Base-by-base conservation (phyloP, 2,888 invertebrate genomes). In the Steinernema carpocapsae region DNA sequence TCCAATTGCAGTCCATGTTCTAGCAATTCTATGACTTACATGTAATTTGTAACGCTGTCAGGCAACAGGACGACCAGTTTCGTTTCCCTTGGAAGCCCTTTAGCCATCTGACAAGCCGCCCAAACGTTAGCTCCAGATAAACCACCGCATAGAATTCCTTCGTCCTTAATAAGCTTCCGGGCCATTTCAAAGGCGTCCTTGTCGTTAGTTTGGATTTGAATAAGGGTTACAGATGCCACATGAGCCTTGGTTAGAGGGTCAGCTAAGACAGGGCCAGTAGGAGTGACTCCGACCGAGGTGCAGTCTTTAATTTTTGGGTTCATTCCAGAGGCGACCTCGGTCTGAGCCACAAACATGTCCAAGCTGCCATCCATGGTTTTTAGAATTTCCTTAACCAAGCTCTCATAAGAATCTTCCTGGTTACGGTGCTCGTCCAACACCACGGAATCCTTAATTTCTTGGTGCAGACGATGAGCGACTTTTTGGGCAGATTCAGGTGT, bases 391-490 rank as follows among this genome's bases (percentile, higher is more conserved):
- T n/a, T 2, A 32, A 29, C 37, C 10, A 37, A 26, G 32, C 7
- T 29, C 4, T 48, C 48, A 14, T 14, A 14, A 48, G 48, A 19
- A 2, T 48, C 19, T 17, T 4, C 3, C 4, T 7, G 17, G 48
- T 14, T 14, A 4, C 17, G 88, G 48, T 4, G 2, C 91, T 95
- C 99, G 90, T 99, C 94, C 56, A 99, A 90, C 82, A 99, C 92
- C 76, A 97, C 91, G 0, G 94, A 93, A 88, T 95, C 92, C 0
- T 95, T 94, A 77, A 95, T 97, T 88, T 95, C 92, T 78, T 91
- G 92, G 79, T 92, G 88, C 51, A 99, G 90, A 80, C 92, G 91
- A 80, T 4, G 48, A 6, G 48, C 48, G n/a, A n/a, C n/a, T n/a
- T n/a, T n/a, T n/a, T n/a, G n/a, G n/a, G n/a, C n/a, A n/a, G n/a